These are phyloP conservation scores for Staurois parvus DNA, from an alignment of 2,797 vertebrate genomes.

Conservation along the genomic window DNA sequence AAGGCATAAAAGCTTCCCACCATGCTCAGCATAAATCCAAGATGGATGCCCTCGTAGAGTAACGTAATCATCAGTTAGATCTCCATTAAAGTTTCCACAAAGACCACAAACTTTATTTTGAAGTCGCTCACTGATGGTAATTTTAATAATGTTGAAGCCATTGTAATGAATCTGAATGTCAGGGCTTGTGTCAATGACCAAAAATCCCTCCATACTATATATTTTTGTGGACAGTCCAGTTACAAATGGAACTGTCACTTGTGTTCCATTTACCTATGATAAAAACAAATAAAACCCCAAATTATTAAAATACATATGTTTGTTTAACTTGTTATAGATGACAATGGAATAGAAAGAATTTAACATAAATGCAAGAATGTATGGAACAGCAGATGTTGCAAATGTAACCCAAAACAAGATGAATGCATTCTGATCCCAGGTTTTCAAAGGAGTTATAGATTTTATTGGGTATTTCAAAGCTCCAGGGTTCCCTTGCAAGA, in stretches of 20 bases:
- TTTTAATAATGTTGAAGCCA: conserved; percentile 92
- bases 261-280: conserved; percentile 91
- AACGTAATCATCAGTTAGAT: conserved; percentile 89
- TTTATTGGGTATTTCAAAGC: too few species aligned
- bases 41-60: conserved; percentile 92
- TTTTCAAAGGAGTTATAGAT: too few species aligned
- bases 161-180: conserved; percentile 97
- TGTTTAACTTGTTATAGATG: too few species aligned
- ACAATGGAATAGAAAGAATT: too few species aligned
- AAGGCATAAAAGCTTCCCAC: too few species aligned
- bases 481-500: too few species aligned
- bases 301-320: too few species aligned
- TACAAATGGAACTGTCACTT: conserved; percentile 90
- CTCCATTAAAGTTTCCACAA: conserved; percentile 97
- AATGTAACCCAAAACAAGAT: too few species aligned
- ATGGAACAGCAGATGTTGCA: too few species aligned
- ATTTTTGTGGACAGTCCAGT: conserved; percentile 94
- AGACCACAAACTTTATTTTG: conserved; percentile 98
- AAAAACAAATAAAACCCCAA: neutral
- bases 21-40: too few species aligned
- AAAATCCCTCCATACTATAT: conserved; percentile 93
- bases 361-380: too few species aligned
- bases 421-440: too few species aligned
- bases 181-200: conserved; percentile 94
- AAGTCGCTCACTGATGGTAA: conserved; percentile 90